Conservation (phyloP, 92 coral and sea anemone species). For the Epizoanthus stellaris region DNA sequence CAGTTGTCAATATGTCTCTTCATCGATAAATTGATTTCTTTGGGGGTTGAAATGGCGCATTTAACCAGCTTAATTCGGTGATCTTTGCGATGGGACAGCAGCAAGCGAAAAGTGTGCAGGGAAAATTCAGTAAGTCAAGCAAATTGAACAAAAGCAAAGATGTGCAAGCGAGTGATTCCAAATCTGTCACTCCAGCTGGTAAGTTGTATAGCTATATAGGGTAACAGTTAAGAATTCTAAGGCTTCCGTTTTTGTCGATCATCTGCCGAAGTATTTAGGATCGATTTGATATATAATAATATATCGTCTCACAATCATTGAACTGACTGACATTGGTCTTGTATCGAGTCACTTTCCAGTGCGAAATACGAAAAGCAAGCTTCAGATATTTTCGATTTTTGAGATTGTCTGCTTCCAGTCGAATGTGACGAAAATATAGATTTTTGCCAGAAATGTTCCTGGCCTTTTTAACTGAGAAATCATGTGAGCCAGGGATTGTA, state of each 20-base stretch:
- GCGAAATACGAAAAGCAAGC: neutral
- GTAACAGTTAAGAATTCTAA: neutral
- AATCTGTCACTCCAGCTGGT: constrained; percentile 18
- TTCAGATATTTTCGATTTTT: constrained; percentile 9
- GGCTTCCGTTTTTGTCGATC: constrained; percentile 13
- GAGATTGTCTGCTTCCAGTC: neutral
- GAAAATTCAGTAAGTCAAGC: constrained; percentile 35
- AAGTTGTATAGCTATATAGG: neutral
- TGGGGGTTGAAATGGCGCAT: constrained; percentile 30
- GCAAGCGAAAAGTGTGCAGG: constrained; percentile 43
- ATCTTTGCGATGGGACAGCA: constrained; percentile 52
- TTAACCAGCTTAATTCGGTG: neutral
- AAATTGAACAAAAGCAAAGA: constrained; percentile 34
- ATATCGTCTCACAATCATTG: neutral
- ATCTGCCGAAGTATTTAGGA: neutral
- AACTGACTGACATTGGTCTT: neutral
- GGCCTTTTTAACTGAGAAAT: constrained; percentile 8
- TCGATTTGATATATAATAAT: constrained; percentile 23
- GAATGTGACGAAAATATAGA: neutral
- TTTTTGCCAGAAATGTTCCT: neutral
- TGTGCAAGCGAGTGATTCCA: constrained; percentile 42
- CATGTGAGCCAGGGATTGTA: neutral
- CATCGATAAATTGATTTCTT: neutral
- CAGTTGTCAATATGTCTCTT: neutral
- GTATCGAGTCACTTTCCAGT: constrained; percentile 1